These are phyloP conservation scores for Brachirus orientalis DNA, from an alignment of 2,113 vertebrate species.

Conservation along the genomic window DNA sequence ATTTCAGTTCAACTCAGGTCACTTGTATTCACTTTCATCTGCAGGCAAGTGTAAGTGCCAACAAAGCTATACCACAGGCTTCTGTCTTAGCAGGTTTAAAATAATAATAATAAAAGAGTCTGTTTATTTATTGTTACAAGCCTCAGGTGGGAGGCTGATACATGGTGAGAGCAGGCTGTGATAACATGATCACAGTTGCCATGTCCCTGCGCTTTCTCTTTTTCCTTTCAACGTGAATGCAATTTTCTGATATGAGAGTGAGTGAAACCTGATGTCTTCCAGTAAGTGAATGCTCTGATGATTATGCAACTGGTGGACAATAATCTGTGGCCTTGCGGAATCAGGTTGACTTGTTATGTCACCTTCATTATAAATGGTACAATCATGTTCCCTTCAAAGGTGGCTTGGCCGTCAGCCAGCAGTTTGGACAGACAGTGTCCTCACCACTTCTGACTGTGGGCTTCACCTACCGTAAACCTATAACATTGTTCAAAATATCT, in stretches of 20 bases:
- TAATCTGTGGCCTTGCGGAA: slow-evolving; percentile 47
- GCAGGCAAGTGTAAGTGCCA: slow-evolving; percentile 16
- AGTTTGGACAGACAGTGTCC: slow-evolving; percentile 47
- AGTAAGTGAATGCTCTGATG: slow-evolving; percentile 38
- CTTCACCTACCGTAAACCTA: slow-evolving; percentile 27
- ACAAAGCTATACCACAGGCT: slow-evolving; percentile 24
- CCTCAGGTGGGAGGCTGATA: slow-evolving; percentile 6
- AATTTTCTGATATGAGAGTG: slow-evolving; percentile 14
- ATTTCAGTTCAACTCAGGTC: slow-evolving; percentile 46
- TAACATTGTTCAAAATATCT: slow-evolving; percentile 7
- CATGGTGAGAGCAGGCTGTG: slow-evolving; percentile 1
- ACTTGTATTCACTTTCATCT: slow-evolving; percentile 40
- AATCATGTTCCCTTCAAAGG: slow-evolving; percentile 71
- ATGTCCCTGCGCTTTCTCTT: no score
- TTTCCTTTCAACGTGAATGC: slow-evolving; percentile 6
- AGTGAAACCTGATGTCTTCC: slow-evolving; percentile 24
- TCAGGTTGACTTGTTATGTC: slow-evolving; percentile 69
- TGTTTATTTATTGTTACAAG: slow-evolving; percentile 23
- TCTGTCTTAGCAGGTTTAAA: neutral
- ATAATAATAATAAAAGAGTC: neutral
- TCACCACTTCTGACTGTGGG: slow-evolving; percentile 29
- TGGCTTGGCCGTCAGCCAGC: slow-evolving; percentile 59
- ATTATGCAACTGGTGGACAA: slow-evolving; percentile 50
- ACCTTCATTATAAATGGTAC: slow-evolving; percentile 72
- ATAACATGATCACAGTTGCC: neutral